phyloP scores from a whole-genome alignment of 2,888 invertebrate species.

The Chironomus riparius region DNA sequence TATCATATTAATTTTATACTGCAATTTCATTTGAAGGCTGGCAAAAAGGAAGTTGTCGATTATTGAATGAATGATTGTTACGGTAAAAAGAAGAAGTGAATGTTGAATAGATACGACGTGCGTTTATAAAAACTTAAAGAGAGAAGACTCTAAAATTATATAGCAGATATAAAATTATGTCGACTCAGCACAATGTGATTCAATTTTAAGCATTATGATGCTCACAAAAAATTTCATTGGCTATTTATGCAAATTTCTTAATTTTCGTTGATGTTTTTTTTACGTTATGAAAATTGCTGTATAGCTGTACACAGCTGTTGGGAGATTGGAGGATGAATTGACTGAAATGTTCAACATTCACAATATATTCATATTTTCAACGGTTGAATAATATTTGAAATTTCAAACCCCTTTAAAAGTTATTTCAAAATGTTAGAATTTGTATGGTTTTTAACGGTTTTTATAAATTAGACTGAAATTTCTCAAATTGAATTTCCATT shows the following conservation, averaged over 20 bases:
- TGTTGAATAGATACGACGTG: no score
- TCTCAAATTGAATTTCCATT: no score
- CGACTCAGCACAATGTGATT: no score
- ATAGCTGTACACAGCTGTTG: neutral
- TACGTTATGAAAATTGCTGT: neutral
- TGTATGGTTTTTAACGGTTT: no score
- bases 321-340: no score
- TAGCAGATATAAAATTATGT: neutral
- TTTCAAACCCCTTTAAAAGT: no score
- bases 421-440: no score
- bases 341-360: no score
- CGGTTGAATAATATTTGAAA: no score
- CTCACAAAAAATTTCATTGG: neutral
- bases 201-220: neutral
- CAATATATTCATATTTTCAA: no score
- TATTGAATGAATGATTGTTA: slow-evolving; percentile 17
- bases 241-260: slow-evolving; percentile 9
- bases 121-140: no score
- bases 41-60: slow-evolving; percentile 24
- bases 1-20: neutral
- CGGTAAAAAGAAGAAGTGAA: slow-evolving; percentile 8
- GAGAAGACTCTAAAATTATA: neutral
- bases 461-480: no score
- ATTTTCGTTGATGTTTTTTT: neutral
- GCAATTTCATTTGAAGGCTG: neutral